Base-by-base conservation (phyloP, 2,888 invertebrate species). In the Zaprionus bogoriensis region DNA sequence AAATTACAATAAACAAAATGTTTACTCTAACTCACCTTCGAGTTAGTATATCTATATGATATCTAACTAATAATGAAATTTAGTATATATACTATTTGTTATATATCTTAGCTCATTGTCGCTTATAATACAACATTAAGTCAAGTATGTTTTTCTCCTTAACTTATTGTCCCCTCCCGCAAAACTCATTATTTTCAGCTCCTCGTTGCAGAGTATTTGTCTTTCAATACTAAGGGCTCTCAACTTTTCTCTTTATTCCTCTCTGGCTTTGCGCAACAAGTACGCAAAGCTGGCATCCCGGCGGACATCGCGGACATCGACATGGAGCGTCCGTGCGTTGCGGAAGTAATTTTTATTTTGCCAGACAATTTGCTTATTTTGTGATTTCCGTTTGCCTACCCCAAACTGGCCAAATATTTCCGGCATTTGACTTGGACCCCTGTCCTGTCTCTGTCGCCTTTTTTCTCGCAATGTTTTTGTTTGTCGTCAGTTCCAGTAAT, bases 311-410 rank as follows among this genome's bases (percentile, higher is more conserved):
- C 17, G 19, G 5, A 42, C 30, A 0, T 14, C 22, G 46, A 51
- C 54, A n/a, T 41, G 48, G 41, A 50, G 74, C 80, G 58, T 62
- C 62, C 82, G 78, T 77, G 82, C 82, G 63, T 84, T 67, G 80
- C 89, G 90, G 91, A 90, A 90, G 83, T 81, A 89, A 90, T 90
- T 90, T 90, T 90, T 90, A 90, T 90, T 89, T 89, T 78, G 88
- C 89, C 89, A 90, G 90, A 90, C 90, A 90, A 89, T 90, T 90
- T 90, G 89, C 88, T 90, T 90, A 90, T 87, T 89, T 89, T 89
- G 87, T 87, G 89, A 90, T 90, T 90, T 90, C 90, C 90, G 90
- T 74, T 79, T 60, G 68, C 74, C 54, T 32, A 47, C 65, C 58
- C 57, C 76, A 51, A 57, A 71, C 55, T 46, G 55, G 60, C 59